A percentile compares a stretch with the other conserved stretches of the same genome.
Evolutionary conservation across 2,888 invertebrate species (phyloP).

Genomic region (Phalera bucephala): DNA sequence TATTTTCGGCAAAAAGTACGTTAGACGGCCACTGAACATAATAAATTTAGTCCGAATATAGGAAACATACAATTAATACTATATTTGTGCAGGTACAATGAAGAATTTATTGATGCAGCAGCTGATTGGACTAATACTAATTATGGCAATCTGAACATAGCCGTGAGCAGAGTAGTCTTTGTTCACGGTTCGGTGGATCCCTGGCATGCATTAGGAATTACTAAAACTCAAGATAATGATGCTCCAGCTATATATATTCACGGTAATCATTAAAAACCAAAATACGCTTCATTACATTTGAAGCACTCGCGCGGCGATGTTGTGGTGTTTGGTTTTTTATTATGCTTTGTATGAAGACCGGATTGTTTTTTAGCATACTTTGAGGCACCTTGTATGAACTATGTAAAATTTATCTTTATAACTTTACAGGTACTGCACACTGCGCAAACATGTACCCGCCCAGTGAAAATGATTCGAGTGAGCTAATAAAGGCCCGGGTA

Average conservation of each 20-base stretch:
- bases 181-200: conserved; percentile 96
- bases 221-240: conserved; percentile 73
- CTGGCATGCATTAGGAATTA: conserved; percentile 92
- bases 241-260: conserved; percentile 89
- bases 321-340: too few relatives aligned
- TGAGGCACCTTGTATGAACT: too few relatives aligned
- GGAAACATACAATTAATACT: too few relatives aligned
- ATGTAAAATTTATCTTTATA: too few relatives aligned
- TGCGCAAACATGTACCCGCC: conserved; percentile 97
- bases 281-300: too few relatives aligned
- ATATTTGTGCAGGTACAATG: conserved; percentile 77
- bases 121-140: conserved; percentile 89
- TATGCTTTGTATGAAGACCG: too few relatives aligned
- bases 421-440: conserved; percentile 92
- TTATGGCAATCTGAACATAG: conserved; percentile 89
- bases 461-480: conserved; percentile 85
- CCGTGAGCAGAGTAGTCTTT: conserved; percentile 89
- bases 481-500: conserved; percentile 86
- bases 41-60: background rate
- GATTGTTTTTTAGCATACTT: too few relatives aligned
- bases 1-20: conserved; percentile 89
- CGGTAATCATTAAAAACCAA: conserved; percentile 84
- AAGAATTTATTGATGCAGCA: conserved; percentile 82
- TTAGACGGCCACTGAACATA: conserved; percentile 6
- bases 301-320: too few relatives aligned